Percentiles rank a stretch among this genome's conserved stretches.
Evolutionary conservation across 2,113 vertebrate genomes (phyloP).

Genomic region (Arenaria interpres): DNA sequence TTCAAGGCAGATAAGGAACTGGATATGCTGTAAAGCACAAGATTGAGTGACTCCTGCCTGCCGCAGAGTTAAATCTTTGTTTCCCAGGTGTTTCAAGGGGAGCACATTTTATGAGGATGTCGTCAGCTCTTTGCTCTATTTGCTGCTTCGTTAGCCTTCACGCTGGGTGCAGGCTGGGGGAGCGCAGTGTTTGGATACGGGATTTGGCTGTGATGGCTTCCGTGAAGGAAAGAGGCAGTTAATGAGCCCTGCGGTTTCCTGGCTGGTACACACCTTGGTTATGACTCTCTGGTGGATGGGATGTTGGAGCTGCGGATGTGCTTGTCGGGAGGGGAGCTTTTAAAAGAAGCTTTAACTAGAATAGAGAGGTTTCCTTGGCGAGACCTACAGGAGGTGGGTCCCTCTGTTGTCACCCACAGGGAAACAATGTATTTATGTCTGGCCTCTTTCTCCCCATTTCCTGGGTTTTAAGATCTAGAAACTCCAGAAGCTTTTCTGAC

Average conservation of each 20-base stretch:
- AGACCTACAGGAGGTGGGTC: not conserved
- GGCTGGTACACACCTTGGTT: not conserved
- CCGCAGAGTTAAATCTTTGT: not conserved
- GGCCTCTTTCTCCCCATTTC: not conserved
- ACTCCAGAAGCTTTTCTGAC: not conserved
- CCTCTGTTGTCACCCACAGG: fast-evolving
- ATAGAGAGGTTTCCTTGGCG: not conserved
- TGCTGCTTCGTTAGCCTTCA: slow-evolving; percentile 1
- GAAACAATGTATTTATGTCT: not conserved
- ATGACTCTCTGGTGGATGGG: not conserved
- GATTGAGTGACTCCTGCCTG: not conserved
- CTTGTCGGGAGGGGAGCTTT: not conserved
- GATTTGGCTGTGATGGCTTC: not conserved
- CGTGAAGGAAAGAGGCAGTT: not conserved
- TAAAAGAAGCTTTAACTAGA: not conserved
- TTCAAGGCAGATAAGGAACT: not conserved
- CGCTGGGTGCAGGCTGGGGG: not conserved
- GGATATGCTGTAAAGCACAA: not conserved
- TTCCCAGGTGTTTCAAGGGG: not conserved
- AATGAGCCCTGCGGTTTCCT: not conserved
- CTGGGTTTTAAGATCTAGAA: not conserved
- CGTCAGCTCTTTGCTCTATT: not conserved
- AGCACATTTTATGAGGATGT: not conserved
- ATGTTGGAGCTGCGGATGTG: not conserved
- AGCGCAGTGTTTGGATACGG: not conserved